Evolutionary conservation across 2,888 invertebrate species (phyloP).

Genomic region (Tetrapedia diversipes): DNA sequence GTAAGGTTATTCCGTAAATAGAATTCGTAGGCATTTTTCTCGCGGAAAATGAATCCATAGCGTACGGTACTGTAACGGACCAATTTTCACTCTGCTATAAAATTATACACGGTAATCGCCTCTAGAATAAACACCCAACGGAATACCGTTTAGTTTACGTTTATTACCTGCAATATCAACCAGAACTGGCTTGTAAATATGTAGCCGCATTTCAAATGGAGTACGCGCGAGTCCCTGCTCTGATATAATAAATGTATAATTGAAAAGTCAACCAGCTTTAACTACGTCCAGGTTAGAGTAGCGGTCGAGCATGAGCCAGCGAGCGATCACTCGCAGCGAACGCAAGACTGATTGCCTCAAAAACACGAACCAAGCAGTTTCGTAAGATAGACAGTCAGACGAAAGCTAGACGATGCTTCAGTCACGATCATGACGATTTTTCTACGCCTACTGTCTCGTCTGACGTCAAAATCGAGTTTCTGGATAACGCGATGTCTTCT

Average conservation of each 20-base stretch:
- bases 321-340: constrained; percentile 23
- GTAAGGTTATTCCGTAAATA: too few species aligned
- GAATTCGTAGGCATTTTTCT: too few species aligned
- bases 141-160: background rate
- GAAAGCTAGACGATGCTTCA: constrained; percentile 19
- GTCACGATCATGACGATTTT: constrained; percentile 20
- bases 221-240: background rate
- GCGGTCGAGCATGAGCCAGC: background rate
- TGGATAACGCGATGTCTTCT: background rate
- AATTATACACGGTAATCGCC: background rate
- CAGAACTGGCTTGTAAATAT: background rate
- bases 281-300: background rate
- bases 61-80: too few species aligned
- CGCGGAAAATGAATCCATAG: too few species aligned
- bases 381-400: constrained; percentile 22
- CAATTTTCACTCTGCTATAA: too few species aligned
- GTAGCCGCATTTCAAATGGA: background rate
- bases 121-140: background rate
- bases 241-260: constrained; percentile 16
- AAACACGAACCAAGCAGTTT: constrained; percentile 13
- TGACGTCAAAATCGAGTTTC: constrained; percentile 5
- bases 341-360: constrained; percentile 19
- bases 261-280: constrained; percentile 29
- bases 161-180: background rate
- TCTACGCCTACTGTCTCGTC: constrained; percentile 8